Conservation (phyloP, 2,797 vertebrate species). For the Bryconaethiops microstoma region DNA sequence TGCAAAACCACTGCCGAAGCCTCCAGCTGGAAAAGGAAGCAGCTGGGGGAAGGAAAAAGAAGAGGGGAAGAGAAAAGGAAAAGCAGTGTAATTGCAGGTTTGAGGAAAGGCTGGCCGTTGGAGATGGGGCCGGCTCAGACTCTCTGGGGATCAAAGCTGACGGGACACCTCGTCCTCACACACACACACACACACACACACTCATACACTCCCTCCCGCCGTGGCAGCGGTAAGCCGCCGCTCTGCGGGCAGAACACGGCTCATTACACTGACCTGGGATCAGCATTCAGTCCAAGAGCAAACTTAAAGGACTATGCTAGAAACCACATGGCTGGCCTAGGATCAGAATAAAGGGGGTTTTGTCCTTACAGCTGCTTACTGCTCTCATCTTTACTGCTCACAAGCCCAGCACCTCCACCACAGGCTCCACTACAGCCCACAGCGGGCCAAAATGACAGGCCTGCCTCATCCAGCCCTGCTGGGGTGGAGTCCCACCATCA, state of each 20-base stretch:
- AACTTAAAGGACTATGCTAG: constrained; percentile 25
- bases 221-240: constrained; percentile 25
- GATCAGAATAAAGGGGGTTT: constrained; percentile 7
- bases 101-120: constrained; percentile 48
- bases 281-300: constrained; percentile 23
- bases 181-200: constrained; percentile 54
- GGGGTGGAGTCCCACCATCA: constrained; percentile 42
- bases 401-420: constrained; percentile 48
- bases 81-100: constrained; percentile 57
- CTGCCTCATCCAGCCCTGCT: constrained; percentile 28
- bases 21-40: constrained; percentile 49
- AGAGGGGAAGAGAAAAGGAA: constrained; percentile 36
- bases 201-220: constrained; percentile 36
- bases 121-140: constrained; percentile 45
- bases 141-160: constrained; percentile 46
- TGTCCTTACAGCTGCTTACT: constrained; percentile 28
- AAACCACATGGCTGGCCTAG: constrained; percentile 29
- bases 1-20: constrained; percentile 45
- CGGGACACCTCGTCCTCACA: constrained; percentile 47
- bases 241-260: constrained; percentile 34
- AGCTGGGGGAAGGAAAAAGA: constrained; percentile 38
- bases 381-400: constrained; percentile 39
- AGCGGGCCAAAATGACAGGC: constrained; percentile 45
- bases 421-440: constrained; percentile 46
- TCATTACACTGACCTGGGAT: constrained; percentile 35